These are phyloP conservation scores for Alcis repandata DNA, from an alignment of 2,888 invertebrate genomes.

Conservation along the genomic window DNA sequence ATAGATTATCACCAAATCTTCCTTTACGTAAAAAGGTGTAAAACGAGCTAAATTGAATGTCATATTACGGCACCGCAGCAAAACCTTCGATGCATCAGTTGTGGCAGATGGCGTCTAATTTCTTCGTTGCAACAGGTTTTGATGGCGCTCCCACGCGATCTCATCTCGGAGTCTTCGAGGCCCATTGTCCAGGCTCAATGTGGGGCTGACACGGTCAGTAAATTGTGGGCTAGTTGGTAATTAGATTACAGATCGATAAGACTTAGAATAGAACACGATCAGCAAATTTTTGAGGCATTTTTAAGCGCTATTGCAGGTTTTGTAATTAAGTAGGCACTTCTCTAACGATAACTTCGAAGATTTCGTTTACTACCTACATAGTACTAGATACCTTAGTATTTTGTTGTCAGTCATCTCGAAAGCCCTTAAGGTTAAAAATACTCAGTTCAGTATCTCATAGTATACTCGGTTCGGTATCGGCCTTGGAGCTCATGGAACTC, in stretches of 20 bases:
- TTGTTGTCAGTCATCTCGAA: too few species aligned
- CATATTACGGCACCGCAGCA: conserved; percentile 37
- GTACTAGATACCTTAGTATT: too few species aligned
- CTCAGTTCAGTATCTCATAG: too few species aligned
- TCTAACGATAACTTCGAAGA: too few species aligned
- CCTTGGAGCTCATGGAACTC: too few species aligned
- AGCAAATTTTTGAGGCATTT: too few species aligned
- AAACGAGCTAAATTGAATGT: conserved; percentile 39
- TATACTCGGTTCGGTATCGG: too few species aligned
- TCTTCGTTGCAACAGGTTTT: conserved; percentile 45
- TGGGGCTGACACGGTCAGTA: conserved; percentile 12
- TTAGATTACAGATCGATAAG: conserved; percentile 11
- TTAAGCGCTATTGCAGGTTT: too few species aligned
- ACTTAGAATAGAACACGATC: neutral
- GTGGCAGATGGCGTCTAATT: conserved; percentile 39
- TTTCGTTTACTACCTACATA: too few species aligned
- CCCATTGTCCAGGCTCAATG: conserved; percentile 37
- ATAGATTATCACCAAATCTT: neutral
- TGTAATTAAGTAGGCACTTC: too few species aligned
- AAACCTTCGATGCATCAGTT: conserved; percentile 32
- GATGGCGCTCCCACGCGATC: conserved; percentile 44
- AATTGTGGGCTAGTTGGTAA: conserved; percentile 21
- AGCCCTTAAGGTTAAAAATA: too few species aligned
- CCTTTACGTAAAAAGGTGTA: conserved; percentile 8
- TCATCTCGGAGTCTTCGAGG: conserved; percentile 35